Conservation (phyloP, 2,113 vertebrate genomes). For the Calidris pugnax region DNA sequence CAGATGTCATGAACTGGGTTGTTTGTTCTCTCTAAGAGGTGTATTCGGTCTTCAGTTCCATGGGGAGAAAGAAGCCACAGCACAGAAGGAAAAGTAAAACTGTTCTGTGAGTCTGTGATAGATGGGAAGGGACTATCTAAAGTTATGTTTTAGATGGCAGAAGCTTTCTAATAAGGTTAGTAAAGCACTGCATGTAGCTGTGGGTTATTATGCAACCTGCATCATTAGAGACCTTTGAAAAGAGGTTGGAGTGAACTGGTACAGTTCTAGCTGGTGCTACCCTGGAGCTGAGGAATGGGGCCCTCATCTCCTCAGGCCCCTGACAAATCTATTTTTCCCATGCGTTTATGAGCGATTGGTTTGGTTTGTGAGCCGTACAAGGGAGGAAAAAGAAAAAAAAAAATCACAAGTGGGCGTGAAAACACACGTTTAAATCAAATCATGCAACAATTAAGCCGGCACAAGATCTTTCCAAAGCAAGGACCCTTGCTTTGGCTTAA, state of each 20-base stretch:
- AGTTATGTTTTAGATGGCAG: background rate
- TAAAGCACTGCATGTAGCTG: background rate
- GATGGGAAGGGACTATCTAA: background rate
- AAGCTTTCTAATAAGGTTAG: conserved; percentile 25
- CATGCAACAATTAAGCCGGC: background rate
- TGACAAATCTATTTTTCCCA: background rate
- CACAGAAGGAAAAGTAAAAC: background rate
- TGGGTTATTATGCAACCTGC: background rate
- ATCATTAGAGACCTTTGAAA: background rate
- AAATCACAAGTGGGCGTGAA: background rate
- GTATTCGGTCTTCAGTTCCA: background rate
- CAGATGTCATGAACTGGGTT: background rate
- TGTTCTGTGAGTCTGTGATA: background rate
- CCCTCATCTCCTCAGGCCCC: background rate
- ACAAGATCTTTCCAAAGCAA: background rate
- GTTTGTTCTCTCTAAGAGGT: background rate
- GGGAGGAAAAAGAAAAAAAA: background rate
- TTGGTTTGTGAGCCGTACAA: background rate
- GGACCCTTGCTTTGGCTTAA: background rate
- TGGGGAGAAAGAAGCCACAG: background rate
- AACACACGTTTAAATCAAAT: background rate
- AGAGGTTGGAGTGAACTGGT: background rate
- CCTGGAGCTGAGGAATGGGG: background rate
- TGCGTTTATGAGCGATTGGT: background rate
- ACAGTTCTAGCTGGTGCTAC: background rate